Evolutionary conservation across 2,797 vertebrate species (phyloP).

Genomic region (Buphagus erythrorhynchus): DNA sequence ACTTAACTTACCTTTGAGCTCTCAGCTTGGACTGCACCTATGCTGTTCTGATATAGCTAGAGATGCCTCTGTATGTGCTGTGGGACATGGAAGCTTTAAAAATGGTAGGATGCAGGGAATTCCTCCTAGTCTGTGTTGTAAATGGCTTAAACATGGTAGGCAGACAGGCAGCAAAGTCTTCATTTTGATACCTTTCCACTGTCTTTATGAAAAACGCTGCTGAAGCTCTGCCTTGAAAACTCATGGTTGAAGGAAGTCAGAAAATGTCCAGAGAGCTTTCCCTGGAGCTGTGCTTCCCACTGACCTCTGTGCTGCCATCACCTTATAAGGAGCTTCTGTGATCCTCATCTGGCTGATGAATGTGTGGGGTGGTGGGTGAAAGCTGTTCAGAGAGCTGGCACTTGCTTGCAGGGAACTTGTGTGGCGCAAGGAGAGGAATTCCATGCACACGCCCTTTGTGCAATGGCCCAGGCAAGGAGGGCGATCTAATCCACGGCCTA

Average conservation of each 20-base stretch:
- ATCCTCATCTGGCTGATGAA: not conserved
- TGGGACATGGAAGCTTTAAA: not conserved
- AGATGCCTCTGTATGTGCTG: not conserved
- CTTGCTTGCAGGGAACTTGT: not conserved
- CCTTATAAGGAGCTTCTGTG: not conserved
- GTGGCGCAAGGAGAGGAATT: not conserved
- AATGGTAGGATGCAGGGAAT: not conserved
- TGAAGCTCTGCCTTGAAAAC: not conserved
- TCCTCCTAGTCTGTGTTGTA: not conserved
- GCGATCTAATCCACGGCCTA: not conserved
- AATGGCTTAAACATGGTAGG: not conserved
- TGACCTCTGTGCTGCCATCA: not conserved
- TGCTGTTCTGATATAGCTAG: not conserved
- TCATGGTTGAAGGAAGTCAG: not conserved
- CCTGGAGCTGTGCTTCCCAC: not conserved
- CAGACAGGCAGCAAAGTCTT: not conserved
- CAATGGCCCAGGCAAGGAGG: not conserved
- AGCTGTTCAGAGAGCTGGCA: not conserved
- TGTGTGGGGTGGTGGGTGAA: not conserved
- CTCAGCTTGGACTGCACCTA: not conserved
- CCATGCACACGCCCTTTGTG: accelerated
- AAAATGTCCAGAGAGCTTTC: not conserved
- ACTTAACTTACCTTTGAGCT: not conserved
- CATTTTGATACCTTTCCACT: not conserved
- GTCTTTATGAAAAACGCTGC: not conserved